phyloP scores from a whole-genome alignment of 2,797 vertebrate species.

The Girardinus metallicus region DNA sequence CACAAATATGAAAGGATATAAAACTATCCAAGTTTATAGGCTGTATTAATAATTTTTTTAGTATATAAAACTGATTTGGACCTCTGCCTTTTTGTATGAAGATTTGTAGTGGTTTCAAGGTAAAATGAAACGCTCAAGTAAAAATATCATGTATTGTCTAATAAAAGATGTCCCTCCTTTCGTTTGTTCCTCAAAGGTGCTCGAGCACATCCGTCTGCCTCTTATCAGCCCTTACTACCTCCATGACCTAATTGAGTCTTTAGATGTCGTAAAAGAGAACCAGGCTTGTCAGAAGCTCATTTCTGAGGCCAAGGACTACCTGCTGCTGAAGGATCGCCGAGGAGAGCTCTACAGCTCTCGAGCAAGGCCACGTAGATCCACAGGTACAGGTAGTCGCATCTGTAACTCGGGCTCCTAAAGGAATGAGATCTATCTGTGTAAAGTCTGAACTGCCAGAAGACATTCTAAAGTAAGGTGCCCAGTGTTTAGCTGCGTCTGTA shows the following conservation, averaged over 20 bases:
- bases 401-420: neutral
- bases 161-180: neutral
- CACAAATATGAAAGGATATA: neutral
- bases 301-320: constrained; percentile 85
- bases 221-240: constrained; percentile 87
- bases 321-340: constrained; percentile 84
- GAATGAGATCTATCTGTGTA: neutral
- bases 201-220: constrained; percentile 83
- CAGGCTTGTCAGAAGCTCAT: constrained; percentile 82
- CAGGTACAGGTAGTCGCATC: constrained; percentile 59
- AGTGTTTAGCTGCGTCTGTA: neutral
- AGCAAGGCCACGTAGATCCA: constrained; percentile 80
- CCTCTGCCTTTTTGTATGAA: neutral
- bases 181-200: constrained; percentile 68
- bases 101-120: neutral
- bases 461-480: neutral
- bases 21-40: neutral
- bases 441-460: neutral
- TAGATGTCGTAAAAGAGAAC: constrained; percentile 81
- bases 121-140: neutral
- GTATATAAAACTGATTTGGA: neutral
- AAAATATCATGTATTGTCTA: neutral
- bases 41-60: neutral
- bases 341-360: constrained; percentile 81
- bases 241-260: constrained; percentile 83